phyloP scores from a whole-genome alignment of 2,888 invertebrate species.

The Chrysolina oricalcia region DNA sequence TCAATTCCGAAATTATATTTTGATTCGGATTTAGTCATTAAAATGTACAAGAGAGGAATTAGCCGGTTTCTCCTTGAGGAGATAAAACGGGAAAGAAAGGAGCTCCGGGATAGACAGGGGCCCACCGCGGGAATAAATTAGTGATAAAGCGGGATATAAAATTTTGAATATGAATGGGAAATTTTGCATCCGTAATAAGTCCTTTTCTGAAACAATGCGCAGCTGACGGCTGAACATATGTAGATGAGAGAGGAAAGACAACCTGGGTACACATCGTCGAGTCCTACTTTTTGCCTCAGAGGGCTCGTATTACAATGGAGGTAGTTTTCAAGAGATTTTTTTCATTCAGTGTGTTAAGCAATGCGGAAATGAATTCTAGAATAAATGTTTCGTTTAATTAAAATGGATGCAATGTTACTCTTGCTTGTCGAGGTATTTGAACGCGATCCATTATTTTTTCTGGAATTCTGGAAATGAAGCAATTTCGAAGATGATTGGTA shows the following conservation, averaged over 20 bases:
- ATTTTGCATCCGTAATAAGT: slow-evolving; percentile 90
- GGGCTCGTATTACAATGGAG: slow-evolving; percentile 17
- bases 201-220: slow-evolving; percentile 73
- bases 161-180: slow-evolving; percentile 93
- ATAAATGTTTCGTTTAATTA: slow-evolving; percentile 1
- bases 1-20: slow-evolving; percentile 62
- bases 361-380: not conserved
- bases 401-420: not conserved
- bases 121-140: slow-evolving; percentile 81
- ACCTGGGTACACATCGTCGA: slow-evolving; percentile 30
- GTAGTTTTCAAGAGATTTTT: slow-evolving; percentile 28
- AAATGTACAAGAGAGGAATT: slow-evolving; percentile 64
- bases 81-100: slow-evolving; percentile 62
- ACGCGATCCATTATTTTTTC: not conserved
- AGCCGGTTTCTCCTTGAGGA: slow-evolving; percentile 62
- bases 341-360: slow-evolving; percentile 12
- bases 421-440: not conserved
- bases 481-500: too few species aligned
- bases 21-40: slow-evolving; percentile 66
- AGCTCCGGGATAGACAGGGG: slow-evolving; percentile 63
- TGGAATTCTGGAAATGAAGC: too few species aligned
- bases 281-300: slow-evolving; percentile 6
- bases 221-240: slow-evolving; percentile 73
- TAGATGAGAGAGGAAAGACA: slow-evolving; percentile 71
- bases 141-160: slow-evolving; percentile 86